Conservation (phyloP, 2,797 vertebrate genomes). For the Anguilla megastoma region DNA sequence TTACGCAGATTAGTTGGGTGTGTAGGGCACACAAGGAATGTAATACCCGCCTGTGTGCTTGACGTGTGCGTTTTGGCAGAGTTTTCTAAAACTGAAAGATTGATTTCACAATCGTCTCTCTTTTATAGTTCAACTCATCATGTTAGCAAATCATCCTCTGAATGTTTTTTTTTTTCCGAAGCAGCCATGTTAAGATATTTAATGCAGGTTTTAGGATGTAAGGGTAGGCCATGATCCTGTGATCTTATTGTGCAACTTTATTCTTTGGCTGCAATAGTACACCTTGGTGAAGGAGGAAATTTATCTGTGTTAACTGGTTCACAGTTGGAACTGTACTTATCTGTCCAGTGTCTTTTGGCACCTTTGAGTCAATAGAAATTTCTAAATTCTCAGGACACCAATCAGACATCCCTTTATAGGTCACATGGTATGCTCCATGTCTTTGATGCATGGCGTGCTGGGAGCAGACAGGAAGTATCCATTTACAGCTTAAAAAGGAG, state of each 20-base stretch:
- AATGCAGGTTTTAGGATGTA: background rate
- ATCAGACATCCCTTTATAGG: background rate
- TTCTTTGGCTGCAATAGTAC: background rate
- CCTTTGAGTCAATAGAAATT: background rate
- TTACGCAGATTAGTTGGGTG: background rate
- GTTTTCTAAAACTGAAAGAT: background rate
- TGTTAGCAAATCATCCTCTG: background rate
- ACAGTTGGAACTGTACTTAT: background rate
- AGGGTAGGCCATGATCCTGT: background rate
- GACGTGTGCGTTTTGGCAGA: background rate
- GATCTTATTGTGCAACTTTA: background rate
- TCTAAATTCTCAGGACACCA: slow-evolving; percentile 2
- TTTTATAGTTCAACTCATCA: background rate
- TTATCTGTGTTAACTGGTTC: background rate
- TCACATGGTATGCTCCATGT: background rate
- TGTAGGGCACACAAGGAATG: background rate
- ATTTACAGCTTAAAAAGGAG: slow-evolving; percentile 8
- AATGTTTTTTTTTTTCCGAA: background rate
- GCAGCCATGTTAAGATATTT: background rate
- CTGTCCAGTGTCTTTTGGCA: background rate
- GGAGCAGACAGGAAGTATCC: slow-evolving; percentile 22
- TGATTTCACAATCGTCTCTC: background rate
- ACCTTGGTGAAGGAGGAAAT: background rate
- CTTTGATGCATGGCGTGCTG: slow-evolving; percentile 20
- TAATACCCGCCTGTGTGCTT: background rate